These are phyloP conservation scores for Cyprinella venusta DNA, from an alignment of 2,797 vertebrate genomes.

Conservation along the genomic window DNA sequence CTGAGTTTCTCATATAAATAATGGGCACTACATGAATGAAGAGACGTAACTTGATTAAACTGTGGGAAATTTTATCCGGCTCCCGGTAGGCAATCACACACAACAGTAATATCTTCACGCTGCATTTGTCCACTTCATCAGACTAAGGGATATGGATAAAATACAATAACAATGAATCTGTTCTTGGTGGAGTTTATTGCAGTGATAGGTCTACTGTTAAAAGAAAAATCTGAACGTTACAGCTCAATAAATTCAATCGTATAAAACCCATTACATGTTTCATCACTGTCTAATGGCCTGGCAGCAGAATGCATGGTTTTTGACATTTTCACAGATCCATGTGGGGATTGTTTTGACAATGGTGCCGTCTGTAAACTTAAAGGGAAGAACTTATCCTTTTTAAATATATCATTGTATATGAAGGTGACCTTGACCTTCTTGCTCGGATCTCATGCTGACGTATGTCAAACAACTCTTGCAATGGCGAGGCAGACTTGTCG, in stretches of 20 bases:
- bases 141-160: constrained; percentile 3
- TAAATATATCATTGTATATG: too few species aligned
- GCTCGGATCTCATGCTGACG: too few species aligned
- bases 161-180: constrained; percentile 1
- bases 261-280: too few species aligned
- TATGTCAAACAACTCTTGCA: too few species aligned
- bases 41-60: constrained; percentile 17
- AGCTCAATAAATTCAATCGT: not conserved
- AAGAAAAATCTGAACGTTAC: not conserved
- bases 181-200: not conserved
- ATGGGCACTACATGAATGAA: constrained; percentile 12
- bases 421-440: too few species aligned
- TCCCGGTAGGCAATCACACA: not conserved
- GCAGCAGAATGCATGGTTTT: too few species aligned
- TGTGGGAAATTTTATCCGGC: not conserved
- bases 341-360: too few species aligned
- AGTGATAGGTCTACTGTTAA: not conserved
- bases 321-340: too few species aligned
- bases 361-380: too few species aligned
- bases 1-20: constrained; percentile 10
- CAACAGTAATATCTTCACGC: not conserved
- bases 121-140: constrained; percentile 4
- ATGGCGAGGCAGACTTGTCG: too few species aligned
- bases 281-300: too few species aligned
- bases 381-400: too few species aligned